Evolutionary conservation across 2,888 invertebrate genomes (phyloP).

Genomic region (Nymphalis polychloros): DNA sequence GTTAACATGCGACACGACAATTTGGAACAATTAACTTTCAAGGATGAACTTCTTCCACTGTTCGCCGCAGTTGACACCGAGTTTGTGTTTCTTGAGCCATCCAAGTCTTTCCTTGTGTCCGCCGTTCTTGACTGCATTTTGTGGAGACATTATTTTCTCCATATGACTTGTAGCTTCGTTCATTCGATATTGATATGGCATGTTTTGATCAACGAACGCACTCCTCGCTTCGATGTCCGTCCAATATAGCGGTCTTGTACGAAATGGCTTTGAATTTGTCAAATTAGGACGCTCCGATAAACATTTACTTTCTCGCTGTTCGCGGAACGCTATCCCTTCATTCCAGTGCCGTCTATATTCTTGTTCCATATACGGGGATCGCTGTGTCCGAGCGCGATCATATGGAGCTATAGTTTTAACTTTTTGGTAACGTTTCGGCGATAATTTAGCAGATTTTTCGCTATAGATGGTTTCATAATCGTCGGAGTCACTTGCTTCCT

Average conservation of each 20-base stretch:
- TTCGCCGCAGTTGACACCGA: constrained; percentile 51
- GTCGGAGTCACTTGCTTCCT: constrained; percentile 55
- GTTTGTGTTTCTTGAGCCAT: constrained; percentile 59
- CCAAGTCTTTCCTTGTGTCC: constrained; percentile 44
- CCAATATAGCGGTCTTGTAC: constrained; percentile 37
- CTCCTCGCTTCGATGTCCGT: constrained; percentile 55
- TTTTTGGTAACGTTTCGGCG: constrained; percentile 17
- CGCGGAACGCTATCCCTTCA: constrained; percentile 54
- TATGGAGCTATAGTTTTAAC: constrained; percentile 1
- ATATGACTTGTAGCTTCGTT: neutral
- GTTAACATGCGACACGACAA: neutral
- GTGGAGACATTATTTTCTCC: neutral
- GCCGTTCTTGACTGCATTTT: neutral
- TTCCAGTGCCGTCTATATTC: constrained; percentile 62
- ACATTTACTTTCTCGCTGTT: constrained; percentile 30
- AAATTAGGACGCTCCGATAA: constrained; percentile 37
- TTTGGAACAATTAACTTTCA: constrained; percentile 45
- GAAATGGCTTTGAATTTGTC: constrained; percentile 24
- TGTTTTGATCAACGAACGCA: constrained; percentile 35
- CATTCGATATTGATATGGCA: neutral
- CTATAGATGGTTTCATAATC: constrained; percentile 61
- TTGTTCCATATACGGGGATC: constrained; percentile 61
- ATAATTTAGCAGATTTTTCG: constrained; percentile 42
- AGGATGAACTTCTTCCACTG: constrained; percentile 59
- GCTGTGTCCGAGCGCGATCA: constrained; percentile 17